phyloP scores from a whole-genome alignment of 2,113 vertebrate species.

The Plotosus lineatus region DNA sequence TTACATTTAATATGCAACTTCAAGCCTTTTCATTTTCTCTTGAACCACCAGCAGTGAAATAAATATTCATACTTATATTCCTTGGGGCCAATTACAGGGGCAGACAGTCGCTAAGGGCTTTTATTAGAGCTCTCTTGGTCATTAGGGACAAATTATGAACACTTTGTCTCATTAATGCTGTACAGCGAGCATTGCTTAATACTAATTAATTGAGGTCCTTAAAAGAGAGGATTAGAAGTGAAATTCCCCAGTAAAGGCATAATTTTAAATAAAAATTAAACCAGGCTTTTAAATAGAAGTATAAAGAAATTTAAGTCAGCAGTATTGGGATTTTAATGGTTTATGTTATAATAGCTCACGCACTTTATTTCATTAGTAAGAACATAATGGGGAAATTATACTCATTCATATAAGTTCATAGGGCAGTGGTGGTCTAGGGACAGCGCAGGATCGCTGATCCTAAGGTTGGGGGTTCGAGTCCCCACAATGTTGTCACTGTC shows the following conservation, averaged over 20 bases:
- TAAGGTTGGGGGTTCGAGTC: no score
- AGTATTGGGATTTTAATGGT: neutral
- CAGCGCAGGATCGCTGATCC: no score
- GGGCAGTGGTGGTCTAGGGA: no score
- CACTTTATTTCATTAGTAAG: no score
- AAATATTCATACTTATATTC: neutral
- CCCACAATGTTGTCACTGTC: no score
- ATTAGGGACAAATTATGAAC: slow-evolving; percentile 15
- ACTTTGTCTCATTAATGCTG: neutral
- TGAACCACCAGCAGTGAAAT: neutral
- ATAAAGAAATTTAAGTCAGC: neutral
- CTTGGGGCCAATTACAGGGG: no score
- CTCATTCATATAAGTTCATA: no score
- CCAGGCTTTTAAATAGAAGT: neutral
- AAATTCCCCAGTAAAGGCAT: neutral
- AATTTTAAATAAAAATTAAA: neutral
- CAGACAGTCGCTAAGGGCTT: neutral
- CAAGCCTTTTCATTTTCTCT: slow-evolving; percentile 7
- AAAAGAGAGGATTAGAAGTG: neutral
- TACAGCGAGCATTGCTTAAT: neutral
- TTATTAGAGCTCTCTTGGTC: slow-evolving; percentile 1
- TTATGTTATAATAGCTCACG: no score
- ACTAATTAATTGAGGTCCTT: neutral
- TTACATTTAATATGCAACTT: slow-evolving; percentile 27
- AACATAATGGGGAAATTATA: no score